Conservation (phyloP, 2,113 vertebrate species). For the Maccullochella peelii region DNA sequence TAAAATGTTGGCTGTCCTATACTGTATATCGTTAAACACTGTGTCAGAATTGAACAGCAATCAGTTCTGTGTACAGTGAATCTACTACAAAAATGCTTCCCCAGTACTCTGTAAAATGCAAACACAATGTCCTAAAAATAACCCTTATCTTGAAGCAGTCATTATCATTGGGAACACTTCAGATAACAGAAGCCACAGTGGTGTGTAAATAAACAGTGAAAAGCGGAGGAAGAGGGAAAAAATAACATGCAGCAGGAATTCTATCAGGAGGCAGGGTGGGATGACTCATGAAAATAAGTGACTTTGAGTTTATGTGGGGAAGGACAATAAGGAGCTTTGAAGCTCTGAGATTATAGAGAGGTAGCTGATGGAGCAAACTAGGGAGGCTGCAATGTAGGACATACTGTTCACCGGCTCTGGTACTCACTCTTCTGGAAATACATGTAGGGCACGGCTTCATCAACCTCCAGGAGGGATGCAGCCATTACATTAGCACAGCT, state of each 20-base stretch:
- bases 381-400: slow-evolving; percentile 63
- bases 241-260: slow-evolving; percentile 75
- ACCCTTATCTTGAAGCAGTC: slow-evolving; percentile 80
- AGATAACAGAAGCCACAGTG: slow-evolving; percentile 78
- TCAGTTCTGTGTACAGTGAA: slow-evolving; percentile 48
- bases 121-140: slow-evolving; percentile 82
- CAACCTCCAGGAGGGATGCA: slow-evolving; percentile 67
- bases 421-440: slow-evolving; percentile 76
- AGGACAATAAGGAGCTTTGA: slow-evolving; percentile 83
- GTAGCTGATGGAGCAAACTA: slow-evolving; percentile 72
- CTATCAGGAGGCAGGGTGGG: slow-evolving; percentile 76
- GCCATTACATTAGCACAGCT: slow-evolving; percentile 77
- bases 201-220: slow-evolving; percentile 78
- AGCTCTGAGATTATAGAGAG: slow-evolving; percentile 70
- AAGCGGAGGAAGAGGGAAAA: slow-evolving; percentile 70
- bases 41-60: slow-evolving; percentile 52
- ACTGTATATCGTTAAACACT: slow-evolving; percentile 39
- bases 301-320: slow-evolving; percentile 78
- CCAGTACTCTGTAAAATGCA: slow-evolving; percentile 71
- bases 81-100: slow-evolving; percentile 52
- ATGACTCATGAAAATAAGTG: slow-evolving; percentile 82
- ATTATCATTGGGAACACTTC: slow-evolving; percentile 81
- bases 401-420: slow-evolving; percentile 52
- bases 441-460: slow-evolving; percentile 75
- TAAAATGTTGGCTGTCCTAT: slow-evolving; percentile 44